Base-by-base conservation (phyloP, 2,797 vertebrate genomes). In the Microctenopoma steveboyesi region DNA sequence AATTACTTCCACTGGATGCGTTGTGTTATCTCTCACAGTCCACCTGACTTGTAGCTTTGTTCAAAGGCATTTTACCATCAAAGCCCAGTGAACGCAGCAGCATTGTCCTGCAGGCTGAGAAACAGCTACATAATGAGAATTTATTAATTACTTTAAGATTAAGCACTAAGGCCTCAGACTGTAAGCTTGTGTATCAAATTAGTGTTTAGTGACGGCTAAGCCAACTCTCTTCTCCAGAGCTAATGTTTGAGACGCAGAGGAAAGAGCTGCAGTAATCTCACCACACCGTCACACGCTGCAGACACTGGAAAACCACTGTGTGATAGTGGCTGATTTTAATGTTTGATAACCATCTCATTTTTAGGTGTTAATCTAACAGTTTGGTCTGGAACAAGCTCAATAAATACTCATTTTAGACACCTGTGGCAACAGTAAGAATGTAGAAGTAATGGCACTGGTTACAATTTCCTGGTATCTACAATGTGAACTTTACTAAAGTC, bases 111-210 rank as follows among this genome's bases (percentile, higher is more conserved):
- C 69, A 51, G 67, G 22, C 78, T 62, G 69, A 56, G 58, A 54
- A 0, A 61, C 64, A 74, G 81, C 78, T 74, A 55, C 68, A 74
- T 76, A 80, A 79, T 78, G 76, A 69, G 50, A 78, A 75, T 84
- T 78, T 76, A 69, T 85, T 88, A 85, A 88, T 89, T 86, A 82
- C 81, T 79, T 74, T 82, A 37, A 72, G 76, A 86, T 88, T 75
- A 83, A 82, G 61, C 67, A 40, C 64, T 56, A 22, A 72, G 15
- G 57, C 78, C 48, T 72, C 66, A 4, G 60, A 71, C 67, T 73
- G 54, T 73, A 75, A 76, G 72, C 78, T 63, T 57, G 59, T 76
- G 67, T 69, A 83, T 83, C 69, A 79, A 77, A 84, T 83, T 57
- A 74, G 53, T 56, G 73, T 76, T 64, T 58, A 53, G 57, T 30